Conservation (phyloP, 2,888 invertebrate species). For the Yponomeuta malinellus region DNA sequence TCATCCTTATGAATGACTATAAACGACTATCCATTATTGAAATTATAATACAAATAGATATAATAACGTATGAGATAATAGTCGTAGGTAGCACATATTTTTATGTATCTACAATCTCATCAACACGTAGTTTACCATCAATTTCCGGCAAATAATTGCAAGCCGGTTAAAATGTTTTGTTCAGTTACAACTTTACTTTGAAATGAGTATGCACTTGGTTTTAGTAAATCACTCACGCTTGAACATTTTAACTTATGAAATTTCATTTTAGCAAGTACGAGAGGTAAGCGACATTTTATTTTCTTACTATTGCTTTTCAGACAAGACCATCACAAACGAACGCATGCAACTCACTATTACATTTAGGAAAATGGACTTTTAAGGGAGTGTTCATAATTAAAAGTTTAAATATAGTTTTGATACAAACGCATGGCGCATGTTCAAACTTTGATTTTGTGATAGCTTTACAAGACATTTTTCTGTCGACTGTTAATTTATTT, state of each 20-base stretch:
- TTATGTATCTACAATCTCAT: too few relatives aligned
- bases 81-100: too few relatives aligned
- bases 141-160: too few relatives aligned
- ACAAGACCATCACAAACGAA: slow-evolving; percentile 59
- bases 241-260: slow-evolving; percentile 21
- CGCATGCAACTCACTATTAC: slow-evolving; percentile 58
- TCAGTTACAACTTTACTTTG: neutral
- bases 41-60: too few relatives aligned
- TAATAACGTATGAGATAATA: too few relatives aligned
- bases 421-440: slow-evolving; percentile 8
- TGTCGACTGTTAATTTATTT: neutral
- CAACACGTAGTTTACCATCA: too few relatives aligned
- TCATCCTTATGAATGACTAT: too few relatives aligned
- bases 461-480: neutral
- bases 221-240: slow-evolving; percentile 7
- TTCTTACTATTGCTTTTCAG: slow-evolving; percentile 57
- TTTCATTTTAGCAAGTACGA: slow-evolving; percentile 23
- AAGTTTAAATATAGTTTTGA: slow-evolving; percentile 1
- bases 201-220: neutral
- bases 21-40: too few relatives aligned
- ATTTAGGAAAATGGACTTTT: slow-evolving; percentile 33
- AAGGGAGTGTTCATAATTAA: slow-evolving; percentile 9
- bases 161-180: too few relatives aligned
- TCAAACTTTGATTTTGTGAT: slow-evolving; percentile 1
- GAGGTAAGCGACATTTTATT: slow-evolving; percentile 43